These are phyloP conservation scores for Hyposoter dolosus DNA, from an alignment of 2,888 invertebrate species.

Conservation along the genomic window DNA sequence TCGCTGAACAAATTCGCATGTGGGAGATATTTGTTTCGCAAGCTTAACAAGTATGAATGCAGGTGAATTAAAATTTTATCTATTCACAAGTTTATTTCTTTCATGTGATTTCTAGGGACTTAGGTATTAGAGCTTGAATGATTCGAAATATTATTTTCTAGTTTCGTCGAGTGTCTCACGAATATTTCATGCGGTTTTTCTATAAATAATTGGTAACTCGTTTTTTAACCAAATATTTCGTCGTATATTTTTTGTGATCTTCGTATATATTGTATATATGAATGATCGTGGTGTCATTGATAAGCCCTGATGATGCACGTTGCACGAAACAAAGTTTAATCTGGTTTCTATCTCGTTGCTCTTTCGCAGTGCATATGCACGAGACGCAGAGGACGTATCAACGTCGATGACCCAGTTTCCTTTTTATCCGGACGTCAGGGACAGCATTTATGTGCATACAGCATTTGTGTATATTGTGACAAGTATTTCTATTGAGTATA, in stretches of 20 bases:
- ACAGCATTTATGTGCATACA: conserved; percentile 33
- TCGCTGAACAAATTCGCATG: conserved; percentile 16
- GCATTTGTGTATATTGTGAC: background rate
- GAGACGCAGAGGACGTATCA: conserved; percentile 58
- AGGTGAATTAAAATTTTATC: conserved; percentile 9
- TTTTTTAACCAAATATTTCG: background rate
- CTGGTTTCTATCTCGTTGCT: conserved; percentile 53
- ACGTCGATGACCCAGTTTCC: conserved; percentile 66
- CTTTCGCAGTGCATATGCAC: conserved; percentile 46
- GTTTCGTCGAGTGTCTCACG: too few species aligned
- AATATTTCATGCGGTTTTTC: background rate
- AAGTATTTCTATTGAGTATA: conserved; percentile 9
- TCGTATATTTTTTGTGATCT: background rate
- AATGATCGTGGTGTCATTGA: background rate
- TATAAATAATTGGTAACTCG: background rate
- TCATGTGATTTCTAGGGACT: background rate
- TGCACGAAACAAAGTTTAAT: conserved; percentile 67
- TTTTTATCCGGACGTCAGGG: conserved; percentile 52
- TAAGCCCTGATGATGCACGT: conserved; percentile 36
- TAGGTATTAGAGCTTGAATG: background rate
- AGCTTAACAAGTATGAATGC: conserved; percentile 2
- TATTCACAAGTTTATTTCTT: background rate
- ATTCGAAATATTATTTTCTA: background rate
- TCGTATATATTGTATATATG: background rate
- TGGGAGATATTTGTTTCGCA: conserved; percentile 32